Evolutionary conservation across 2,797 vertebrate genomes (phyloP), one percentile per base, ranked within the genome.

Genomic region (Capromys pilorides): DNA sequence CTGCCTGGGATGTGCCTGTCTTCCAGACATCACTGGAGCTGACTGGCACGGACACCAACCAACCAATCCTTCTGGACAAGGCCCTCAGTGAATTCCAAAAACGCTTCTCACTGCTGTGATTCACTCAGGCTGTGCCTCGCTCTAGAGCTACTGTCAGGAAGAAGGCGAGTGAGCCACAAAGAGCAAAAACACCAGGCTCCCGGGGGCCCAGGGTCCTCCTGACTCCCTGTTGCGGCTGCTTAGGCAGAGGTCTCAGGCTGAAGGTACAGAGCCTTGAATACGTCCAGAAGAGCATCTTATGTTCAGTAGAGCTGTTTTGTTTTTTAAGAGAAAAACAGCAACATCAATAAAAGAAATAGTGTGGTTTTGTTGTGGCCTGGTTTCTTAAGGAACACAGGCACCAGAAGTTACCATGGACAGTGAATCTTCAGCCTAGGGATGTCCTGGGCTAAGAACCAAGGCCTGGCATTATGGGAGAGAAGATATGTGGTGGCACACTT

Each of bases 21-120:
- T 96, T 97, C 92, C 97, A 88, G 87, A 94, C 93, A 92, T 84
- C 83, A 79, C 93, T 95, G 95, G 95, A 97, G 93, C 91, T 93
- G 96, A 96, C 96, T 92, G 97, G 84, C 89, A 97, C 61, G 31
- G 80, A 86, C 67, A 59, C 61, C 90, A 0, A 89, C 80, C 81
- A 0, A 89, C 78, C 81, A 87, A 86, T 69, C 88, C 94, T 31
- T 71, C 77, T 71, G 31, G 86, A 88, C 36, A 89, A 36, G 90
- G 36, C 94, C 94, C 87, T 94, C 61, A 49, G 51, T 78, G 96
- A 96, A 97, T 97, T 98, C 91, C 13, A 78, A 96, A 93, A 69
- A 95, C 22, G 96, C 13, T 77, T 57, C 95, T 54, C 86, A 79
- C 64, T 16, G 92, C 67, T 94, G 4, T 59, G 41, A 96, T 96